phyloP scores from a whole-genome alignment of 2,113 vertebrate genomes.

The Lophotis ruficrista region DNA sequence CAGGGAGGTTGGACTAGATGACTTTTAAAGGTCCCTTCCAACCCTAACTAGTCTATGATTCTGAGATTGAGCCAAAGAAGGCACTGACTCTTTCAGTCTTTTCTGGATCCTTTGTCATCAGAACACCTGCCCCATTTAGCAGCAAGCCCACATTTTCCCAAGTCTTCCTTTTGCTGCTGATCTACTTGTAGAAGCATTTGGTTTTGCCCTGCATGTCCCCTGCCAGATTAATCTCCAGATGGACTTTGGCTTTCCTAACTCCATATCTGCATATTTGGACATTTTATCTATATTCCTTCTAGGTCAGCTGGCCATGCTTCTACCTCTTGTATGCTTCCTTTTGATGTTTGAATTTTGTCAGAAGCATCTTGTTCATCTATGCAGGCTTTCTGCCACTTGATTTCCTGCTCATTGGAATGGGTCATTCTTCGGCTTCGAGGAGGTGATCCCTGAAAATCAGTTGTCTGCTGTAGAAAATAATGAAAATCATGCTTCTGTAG shows the following conservation, averaged over 20 bases:
- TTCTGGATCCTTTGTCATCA: neutral
- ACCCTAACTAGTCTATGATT: too few relatives aligned
- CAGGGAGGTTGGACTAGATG: too few relatives aligned
- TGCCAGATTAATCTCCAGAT: neutral
- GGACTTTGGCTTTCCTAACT: neutral
- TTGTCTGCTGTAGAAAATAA: neutral
- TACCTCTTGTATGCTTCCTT: neutral
- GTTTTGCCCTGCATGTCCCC: fast-evolving
- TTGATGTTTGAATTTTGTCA: neutral
- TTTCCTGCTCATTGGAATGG: neutral
- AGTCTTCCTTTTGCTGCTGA: neutral
- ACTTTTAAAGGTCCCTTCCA: too few relatives aligned
- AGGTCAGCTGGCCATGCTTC: neutral
- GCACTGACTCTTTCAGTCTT: neutral
- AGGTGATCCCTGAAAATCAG: neutral
- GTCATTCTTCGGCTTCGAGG: neutral
- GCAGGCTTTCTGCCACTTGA: neutral
- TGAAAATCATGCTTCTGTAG: neutral
- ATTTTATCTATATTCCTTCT: neutral
- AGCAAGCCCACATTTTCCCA: neutral
- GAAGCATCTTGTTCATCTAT: neutral
- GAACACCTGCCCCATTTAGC: neutral
- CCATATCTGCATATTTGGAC: neutral
- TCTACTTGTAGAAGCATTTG: neutral
- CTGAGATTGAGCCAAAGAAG: neutral